Evolutionary conservation across 2,113 vertebrate genomes (phyloP).

Genomic region (Eurystomus gularis): DNA sequence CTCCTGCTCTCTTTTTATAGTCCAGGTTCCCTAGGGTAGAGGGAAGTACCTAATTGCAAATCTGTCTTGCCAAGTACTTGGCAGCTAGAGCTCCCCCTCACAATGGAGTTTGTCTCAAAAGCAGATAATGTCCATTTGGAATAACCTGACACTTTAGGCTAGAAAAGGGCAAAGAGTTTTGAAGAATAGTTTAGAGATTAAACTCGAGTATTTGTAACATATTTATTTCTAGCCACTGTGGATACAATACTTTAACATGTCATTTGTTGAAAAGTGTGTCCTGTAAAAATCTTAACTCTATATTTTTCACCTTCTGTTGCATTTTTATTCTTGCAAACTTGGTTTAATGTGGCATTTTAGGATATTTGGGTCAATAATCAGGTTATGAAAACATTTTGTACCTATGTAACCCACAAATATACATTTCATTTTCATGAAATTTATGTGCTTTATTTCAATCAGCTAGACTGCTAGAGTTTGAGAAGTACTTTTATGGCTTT

Average conservation of each 20-base stretch:
- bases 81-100: not conserved
- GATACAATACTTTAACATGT: not conserved
- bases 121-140: not conserved
- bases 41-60: constrained; percentile 28
- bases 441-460: not conserved
- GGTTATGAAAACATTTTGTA: not conserved
- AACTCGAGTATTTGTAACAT: not conserved
- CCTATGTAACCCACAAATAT: not conserved
- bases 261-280: not conserved
- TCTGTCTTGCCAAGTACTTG: constrained; percentile 28
- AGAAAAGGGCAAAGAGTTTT: constrained; percentile 21
- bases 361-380: not conserved
- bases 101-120: not conserved
- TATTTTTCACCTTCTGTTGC: not conserved
- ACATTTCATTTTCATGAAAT: not conserved
- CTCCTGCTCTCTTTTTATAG: not conserved
- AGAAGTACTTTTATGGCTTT: constrained; percentile 35
- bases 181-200: constrained; percentile 31
- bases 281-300: not conserved
- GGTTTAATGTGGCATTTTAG: not conserved
- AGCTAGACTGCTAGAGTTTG: not conserved
- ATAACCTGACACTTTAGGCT: not conserved
- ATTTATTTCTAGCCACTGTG: constrained; percentile 1
- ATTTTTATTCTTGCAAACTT: not conserved
- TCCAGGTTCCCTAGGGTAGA: not conserved